Evolutionary conservation across 2,797 vertebrate species (phyloP), one percentile per base, ranked within the genome.

Genomic region (Catamblyrhynchus diadema): DNA sequence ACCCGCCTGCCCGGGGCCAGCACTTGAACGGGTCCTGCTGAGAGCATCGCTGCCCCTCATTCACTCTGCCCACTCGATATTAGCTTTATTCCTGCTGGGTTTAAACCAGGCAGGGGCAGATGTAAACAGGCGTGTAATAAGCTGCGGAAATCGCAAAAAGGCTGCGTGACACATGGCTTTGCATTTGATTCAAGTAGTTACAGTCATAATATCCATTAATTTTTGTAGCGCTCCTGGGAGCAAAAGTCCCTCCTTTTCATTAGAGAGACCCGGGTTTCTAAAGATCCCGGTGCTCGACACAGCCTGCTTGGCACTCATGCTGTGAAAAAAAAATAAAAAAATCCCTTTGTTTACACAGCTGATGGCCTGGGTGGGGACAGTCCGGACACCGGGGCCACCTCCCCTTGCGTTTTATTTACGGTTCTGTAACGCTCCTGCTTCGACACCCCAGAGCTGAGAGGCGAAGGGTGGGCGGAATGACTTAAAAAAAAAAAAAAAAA

Each of bases 1-100:
- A 41, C 37, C 60, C 24, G 1, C 3, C 51, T 24, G 32, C 37
- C 12, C 0, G 0, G 14, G 39, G 61, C 10, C 17, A 2, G 74
- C 3, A 0, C 61, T 33, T 0, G 0, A 24, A 15, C 2, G 4
- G 37, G 8, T 37, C 8, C 2, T 2, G 18, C 16, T 12, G 2
- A n/a, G 10, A 81, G 21, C 87, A 32, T 35, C 53, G n/a, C 84
- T 56, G 75, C 47, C 62, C 80, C 70, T 59, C 12, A 20, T 41
- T 69, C 69, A 3, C 69, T 62, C 69, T 19, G 28, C 48, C 73
- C 10, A 0, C 65, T 88, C 23, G 2, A 1, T 56, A 28, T 32
- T 14, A 20, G 48, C 32, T 86, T 69, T 62, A 12, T 51, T 75
- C 71, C 70, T 67, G 44, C 67, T 32, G 65, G 57, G 48, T 6